Evolutionary conservation across 2,113 vertebrate species (phyloP).

Genomic region (Genyomyrus donnyi): DNA sequence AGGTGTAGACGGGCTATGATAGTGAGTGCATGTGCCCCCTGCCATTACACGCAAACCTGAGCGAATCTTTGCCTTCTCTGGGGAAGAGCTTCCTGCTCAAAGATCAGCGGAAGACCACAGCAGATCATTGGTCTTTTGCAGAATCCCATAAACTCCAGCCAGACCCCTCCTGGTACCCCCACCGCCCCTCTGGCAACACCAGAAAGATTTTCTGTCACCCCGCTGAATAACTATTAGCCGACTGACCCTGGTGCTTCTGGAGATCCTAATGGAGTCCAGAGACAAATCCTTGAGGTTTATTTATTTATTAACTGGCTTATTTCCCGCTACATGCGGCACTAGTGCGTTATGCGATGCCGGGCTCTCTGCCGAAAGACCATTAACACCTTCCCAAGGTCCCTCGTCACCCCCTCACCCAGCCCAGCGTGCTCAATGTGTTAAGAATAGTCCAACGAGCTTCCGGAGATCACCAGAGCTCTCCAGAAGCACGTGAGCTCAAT

Average conservation of each 20-base stretch:
- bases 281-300: conserved; percentile 18
- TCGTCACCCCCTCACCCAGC: neutral
- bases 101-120: neutral
- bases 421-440: neutral
- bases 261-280: conserved; percentile 27
- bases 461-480: neutral
- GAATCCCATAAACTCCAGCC: conserved; percentile 55
- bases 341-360: neutral
- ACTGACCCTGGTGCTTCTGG: conserved; percentile 14
- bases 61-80: neutral
- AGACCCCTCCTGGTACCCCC: conserved; percentile 29
- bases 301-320: conserved; percentile 9
- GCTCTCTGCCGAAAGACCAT: neutral
- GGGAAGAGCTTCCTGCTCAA: neutral
- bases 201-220: conserved; percentile 54
- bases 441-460: neutral
- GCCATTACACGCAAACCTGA: neutral
- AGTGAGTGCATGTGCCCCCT: neutral
- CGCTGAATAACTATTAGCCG: conserved; percentile 38
- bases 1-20: neutral
- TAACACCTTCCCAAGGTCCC: neutral
- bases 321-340: neutral
- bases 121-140: conserved; percentile 36
- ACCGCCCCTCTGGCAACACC: conserved; percentile 40
- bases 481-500: neutral